Percentiles rank a stretch among this genome's conserved stretches.
Conservation (phyloP, 2,797 vertebrate species). For the Argentina silus region DNA sequence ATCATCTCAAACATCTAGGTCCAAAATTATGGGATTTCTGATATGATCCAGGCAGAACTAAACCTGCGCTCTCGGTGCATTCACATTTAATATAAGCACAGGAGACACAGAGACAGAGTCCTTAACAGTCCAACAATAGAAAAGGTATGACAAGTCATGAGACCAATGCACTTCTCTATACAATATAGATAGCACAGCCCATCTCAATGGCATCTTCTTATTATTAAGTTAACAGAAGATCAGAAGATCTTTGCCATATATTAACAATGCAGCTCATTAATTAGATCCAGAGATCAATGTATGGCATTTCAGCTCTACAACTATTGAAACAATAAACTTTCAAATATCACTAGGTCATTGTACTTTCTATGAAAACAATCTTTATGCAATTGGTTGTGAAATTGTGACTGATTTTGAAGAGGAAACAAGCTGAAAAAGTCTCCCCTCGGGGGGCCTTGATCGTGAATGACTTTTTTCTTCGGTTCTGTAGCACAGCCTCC, state of each 20-base stretch:
- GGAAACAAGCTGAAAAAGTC: constrained; percentile 55
- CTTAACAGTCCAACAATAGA: neutral
- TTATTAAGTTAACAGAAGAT: neutral
- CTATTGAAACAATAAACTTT: constrained; percentile 41
- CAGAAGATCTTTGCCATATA: constrained; percentile 21
- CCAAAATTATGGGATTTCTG: constrained; percentile 29
- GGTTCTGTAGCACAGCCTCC: constrained; percentile 60
- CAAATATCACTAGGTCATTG: constrained; percentile 54
- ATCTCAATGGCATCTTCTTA: neutral
- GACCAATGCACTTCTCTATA: neutral
- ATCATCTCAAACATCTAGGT: constrained; percentile 44
- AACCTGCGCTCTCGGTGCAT: constrained; percentile 19
- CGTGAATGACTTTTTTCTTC: constrained; percentile 79
- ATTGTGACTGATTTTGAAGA: constrained; percentile 69
- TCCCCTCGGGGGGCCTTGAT: constrained; percentile 67
- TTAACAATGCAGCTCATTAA: constrained; percentile 24
- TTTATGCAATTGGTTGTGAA: constrained; percentile 57
- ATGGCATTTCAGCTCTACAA: constrained; percentile 2
- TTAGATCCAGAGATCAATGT: constrained; percentile 29
- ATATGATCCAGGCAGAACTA: constrained; percentile 27
- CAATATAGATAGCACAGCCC: neutral
- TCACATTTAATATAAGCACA: constrained; percentile 10
- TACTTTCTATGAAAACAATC: constrained; percentile 38
- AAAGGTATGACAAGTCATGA: neutral
- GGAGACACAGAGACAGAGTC: constrained; percentile 1